Conservation (phyloP, 2,888 invertebrate genomes). For the Vandiemenella viatica region DNA sequence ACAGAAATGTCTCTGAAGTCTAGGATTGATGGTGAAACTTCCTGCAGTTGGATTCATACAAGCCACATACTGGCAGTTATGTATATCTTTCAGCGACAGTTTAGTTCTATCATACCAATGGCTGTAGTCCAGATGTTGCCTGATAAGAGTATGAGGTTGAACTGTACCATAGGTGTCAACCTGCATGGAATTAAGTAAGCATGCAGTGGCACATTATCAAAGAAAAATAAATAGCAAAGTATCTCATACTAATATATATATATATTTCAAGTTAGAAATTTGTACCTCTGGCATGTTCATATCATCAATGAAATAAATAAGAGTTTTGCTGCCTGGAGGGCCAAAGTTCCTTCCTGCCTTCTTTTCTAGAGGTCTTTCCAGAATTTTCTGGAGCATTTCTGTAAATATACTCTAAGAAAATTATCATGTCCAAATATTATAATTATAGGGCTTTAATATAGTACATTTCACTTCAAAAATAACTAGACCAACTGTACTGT, state of each 20-base stretch:
- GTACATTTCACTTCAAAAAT: no score
- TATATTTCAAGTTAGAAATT: background rate
- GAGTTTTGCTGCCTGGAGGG: slow-evolving; percentile 83
- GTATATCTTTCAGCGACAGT: slow-evolving; percentile 80
- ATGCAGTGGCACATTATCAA: no score
- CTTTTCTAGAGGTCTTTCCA: slow-evolving; percentile 90
- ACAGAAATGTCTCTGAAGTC: slow-evolving; percentile 79
- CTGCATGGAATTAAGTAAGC: slow-evolving; percentile 21
- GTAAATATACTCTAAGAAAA: background rate
- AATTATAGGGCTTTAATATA: no score
- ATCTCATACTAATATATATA: background rate
- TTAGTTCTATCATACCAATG: slow-evolving; percentile 92
- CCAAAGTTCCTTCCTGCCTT: slow-evolving; percentile 92
- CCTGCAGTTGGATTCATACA: slow-evolving; percentile 98
- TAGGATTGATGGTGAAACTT: slow-evolving; percentile 89
- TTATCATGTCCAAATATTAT: background rate
- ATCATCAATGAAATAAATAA: slow-evolving; percentile 92
- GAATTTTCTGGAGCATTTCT: slow-evolving; percentile 77
- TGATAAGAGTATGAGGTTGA: slow-evolving; percentile 86
- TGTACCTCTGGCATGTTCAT: slow-evolving; percentile 95
- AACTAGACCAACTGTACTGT: no score
- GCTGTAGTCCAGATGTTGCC: slow-evolving; percentile 89
- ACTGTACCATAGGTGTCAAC: slow-evolving; percentile 82
- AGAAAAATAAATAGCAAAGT: no score
- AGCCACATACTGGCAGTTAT: slow-evolving; percentile 91